Evolutionary conservation across 1,140 invertebrate species (phyloP), one percentile per base, ranked within the genome.

Genomic region (Drosophila teissieri): DNA sequence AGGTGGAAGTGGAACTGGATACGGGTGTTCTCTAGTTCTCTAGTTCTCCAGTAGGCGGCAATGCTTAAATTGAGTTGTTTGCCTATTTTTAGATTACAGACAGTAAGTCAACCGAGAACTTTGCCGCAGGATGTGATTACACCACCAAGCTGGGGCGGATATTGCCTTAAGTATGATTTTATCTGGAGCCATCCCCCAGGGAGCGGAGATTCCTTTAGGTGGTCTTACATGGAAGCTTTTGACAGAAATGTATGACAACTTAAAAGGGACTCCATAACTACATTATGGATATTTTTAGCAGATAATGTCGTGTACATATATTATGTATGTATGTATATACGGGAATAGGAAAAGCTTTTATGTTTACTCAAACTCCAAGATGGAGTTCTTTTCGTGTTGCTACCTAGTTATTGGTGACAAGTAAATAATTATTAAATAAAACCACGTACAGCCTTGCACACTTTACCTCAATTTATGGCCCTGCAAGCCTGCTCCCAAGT

Each of bases 11-110:
- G 19, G 44, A 19, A 11, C 17, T 6, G 24, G 44, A 57, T 48
- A 57, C 27, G 27, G 17, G 27, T 70, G 65, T 36, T 72, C 44
- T 17, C 37, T 70, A 19, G 65, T 36, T 72, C 44, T 17, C 37
- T 70, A 19, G 65, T 36, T 72, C 52, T 17, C 37, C 70, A 40
- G 67, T 48, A 45, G 67, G 36, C 42, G 53, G 51, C 44, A 10
- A 19, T 69, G 65, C 67, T 36, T 49, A 27, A 36, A 72, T 57
- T 49, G 64, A 70, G 64, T 70, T 70, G 36, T 57, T 57, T 49
- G 53, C 36, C 52, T 72, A 70, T 72, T 72, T 70, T 70, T 72
- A 46, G 68, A 46, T 57, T 36, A 57, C 68, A 39, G 49, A 44
- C 54, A 42, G 64, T 64, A 34, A 69, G 42, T 48, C 63, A 36